Conservation (phyloP, 2,888 invertebrate genomes). For the Eupeodes latifasciatus region DNA sequence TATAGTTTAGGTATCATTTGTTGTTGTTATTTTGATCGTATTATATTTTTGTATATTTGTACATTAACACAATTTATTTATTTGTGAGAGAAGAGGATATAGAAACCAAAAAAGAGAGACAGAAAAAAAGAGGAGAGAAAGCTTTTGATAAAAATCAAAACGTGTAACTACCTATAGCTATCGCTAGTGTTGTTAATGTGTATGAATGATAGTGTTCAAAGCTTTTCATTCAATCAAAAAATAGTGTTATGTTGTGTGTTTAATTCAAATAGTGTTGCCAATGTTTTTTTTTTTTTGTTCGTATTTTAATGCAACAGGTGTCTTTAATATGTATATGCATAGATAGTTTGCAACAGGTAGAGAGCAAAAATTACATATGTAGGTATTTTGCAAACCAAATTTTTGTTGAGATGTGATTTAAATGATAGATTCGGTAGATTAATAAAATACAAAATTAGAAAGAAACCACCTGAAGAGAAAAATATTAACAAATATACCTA, state of each 20-base stretch:
- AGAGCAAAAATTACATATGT: too few relatives aligned
- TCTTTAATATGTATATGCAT: not conserved
- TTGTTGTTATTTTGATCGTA: conserved; percentile 3
- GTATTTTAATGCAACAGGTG: conserved; percentile 28
- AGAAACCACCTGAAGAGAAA: too few relatives aligned
- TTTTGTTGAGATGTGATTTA: not conserved
- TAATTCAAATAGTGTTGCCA: conserved; percentile 20
- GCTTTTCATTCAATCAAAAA: conserved; percentile 42
- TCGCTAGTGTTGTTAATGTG: not conserved
- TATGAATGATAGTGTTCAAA: not conserved
- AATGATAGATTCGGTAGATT: too few relatives aligned
- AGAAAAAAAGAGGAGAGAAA: conserved; percentile 19
- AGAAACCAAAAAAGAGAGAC: not conserved
- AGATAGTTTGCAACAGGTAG: not conserved
- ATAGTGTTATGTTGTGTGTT: conserved; percentile 13
- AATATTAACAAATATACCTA: too few relatives aligned
- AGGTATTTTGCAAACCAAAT: not conserved
- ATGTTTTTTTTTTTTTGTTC: not conserved
- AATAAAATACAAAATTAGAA: too few relatives aligned
- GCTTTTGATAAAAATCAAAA: conserved; percentile 14
- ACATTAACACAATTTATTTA: conserved; percentile 35
- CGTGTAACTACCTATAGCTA: too few relatives aligned
- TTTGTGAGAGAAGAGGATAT: not conserved
- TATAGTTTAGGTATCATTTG: not conserved
- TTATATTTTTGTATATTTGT: not conserved